Evolutionary conservation across 2,113 vertebrate species (phyloP).

Genomic region (Triplophysa tibetana): DNA sequence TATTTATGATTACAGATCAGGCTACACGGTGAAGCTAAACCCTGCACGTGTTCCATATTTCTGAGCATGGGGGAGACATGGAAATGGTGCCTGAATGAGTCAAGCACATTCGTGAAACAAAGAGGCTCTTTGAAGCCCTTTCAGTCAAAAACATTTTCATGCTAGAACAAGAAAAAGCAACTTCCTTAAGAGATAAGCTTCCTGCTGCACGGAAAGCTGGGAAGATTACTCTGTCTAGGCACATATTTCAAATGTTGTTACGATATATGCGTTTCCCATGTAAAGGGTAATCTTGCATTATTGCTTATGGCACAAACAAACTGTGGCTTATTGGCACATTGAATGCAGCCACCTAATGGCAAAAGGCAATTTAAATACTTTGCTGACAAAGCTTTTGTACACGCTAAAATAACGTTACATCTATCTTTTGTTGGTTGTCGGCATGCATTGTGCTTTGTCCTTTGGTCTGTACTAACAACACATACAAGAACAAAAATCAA

Average conservation of each 20-base stretch:
- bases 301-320: conserved; percentile 8
- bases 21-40: conserved; percentile 51
- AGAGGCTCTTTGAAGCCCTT: conserved; percentile 77
- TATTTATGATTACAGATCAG: conserved; percentile 64
- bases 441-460: conserved; percentile 12
- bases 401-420: conserved; percentile 28
- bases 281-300: conserved; percentile 55
- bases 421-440: conserved; percentile 26
- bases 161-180: conserved; percentile 76
- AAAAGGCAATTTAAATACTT: conserved; percentile 24
- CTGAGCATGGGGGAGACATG: conserved; percentile 50
- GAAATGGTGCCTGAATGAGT: conserved; percentile 73
- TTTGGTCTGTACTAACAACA: conserved; percentile 15
- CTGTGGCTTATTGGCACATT: conserved; percentile 14
- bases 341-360: conserved; percentile 31
- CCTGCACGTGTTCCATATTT: conserved; percentile 52
- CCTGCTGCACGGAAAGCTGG: conserved; percentile 72
- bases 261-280: conserved; percentile 68
- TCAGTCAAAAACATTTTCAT: conserved; percentile 79
- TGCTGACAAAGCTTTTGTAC: conserved; percentile 28
- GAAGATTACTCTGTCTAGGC: conserved; percentile 75
- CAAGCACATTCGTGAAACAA: conserved; percentile 78
- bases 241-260: conserved; percentile 76
- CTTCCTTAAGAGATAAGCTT: conserved; percentile 78
- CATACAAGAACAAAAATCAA: conserved; percentile 10